These are phyloP conservation scores for Cyanoliseus patagonus DNA, from an alignment of 2,113 vertebrate species.

Conservation along the genomic window DNA sequence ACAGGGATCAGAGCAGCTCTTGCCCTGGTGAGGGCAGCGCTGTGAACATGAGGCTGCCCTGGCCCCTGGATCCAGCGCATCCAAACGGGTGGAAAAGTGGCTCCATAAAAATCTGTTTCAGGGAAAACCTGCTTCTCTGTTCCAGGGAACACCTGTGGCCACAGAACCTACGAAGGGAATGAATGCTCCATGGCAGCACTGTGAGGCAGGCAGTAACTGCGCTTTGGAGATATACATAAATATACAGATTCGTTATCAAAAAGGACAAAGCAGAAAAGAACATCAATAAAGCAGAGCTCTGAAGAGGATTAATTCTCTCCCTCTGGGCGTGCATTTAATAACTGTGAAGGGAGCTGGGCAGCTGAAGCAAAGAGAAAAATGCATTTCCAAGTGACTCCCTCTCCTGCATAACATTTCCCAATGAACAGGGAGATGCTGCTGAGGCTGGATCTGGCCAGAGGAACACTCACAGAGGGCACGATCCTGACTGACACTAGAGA, in stretches of 20 bases:
- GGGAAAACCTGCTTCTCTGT: not conserved
- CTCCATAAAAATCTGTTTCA: not conserved
- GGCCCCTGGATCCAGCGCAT: not conserved
- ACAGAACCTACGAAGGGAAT: not conserved
- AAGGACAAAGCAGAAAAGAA: not conserved
- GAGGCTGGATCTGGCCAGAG: not conserved
- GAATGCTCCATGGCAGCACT: not conserved
- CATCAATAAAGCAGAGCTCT: not conserved
- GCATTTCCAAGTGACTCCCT: not conserved
- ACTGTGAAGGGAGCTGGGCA: not conserved
- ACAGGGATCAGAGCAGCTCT: not conserved
- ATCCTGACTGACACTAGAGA: not conserved
- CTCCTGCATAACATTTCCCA: not conserved
- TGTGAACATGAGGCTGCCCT: not conserved
- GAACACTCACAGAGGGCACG: not conserved
- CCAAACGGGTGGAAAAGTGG: not conserved
- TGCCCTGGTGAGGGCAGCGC: not conserved
- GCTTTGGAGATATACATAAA: not conserved
- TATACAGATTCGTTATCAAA: not conserved
- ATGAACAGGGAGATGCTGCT: fast-evolving
- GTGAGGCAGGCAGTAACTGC: not conserved
- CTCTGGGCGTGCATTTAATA: not conserved
- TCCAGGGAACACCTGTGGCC: not conserved
- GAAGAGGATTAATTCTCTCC: not conserved
- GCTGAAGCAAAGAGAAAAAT: not conserved